Conservation (phyloP, 1,140 invertebrate genomes). For the Drosophila repletoides region DNA sequence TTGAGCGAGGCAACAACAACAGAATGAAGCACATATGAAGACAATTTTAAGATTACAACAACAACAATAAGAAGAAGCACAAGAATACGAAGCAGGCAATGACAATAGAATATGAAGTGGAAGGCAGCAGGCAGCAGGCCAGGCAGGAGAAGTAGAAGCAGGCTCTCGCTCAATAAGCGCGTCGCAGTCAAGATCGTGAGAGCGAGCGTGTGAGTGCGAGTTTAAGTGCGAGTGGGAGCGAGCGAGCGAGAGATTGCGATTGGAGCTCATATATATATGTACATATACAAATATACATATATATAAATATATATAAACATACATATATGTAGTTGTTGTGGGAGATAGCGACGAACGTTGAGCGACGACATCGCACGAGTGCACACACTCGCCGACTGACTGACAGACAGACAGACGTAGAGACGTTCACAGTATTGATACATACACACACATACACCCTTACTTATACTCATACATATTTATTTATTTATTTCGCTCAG, state of each 20-base stretch:
- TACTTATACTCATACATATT: constrained; percentile 8
- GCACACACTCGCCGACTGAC: constrained; percentile 34
- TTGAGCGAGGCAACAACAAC: constrained; percentile 65
- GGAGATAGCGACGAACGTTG: constrained; percentile 42
- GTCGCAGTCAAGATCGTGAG: constrained; percentile 16
- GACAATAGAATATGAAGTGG: constrained; percentile 78
- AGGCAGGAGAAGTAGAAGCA: constrained; percentile 18
- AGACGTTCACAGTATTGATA: constrained; percentile 35
- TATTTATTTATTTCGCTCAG: constrained; percentile 43
- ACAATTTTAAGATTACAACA: constrained; percentile 79
- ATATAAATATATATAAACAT: too few relatives aligned
- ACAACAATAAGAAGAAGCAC: too few relatives aligned
- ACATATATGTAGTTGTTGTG: constrained; percentile 40
- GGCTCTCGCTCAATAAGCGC: constrained; percentile 37
- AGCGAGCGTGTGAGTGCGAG: constrained; percentile 7
- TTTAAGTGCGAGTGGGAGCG: constrained; percentile 11
- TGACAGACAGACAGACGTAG: constrained; percentile 4
- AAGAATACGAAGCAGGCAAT: constrained; percentile 46
- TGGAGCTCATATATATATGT: constrained; percentile 38
- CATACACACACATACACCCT: constrained; percentile 6
- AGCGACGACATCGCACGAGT: constrained; percentile 53
- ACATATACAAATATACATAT: too few relatives aligned
- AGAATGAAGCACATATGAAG: constrained; percentile 54
- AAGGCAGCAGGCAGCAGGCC: constrained; percentile 27
- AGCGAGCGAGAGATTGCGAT: too few relatives aligned